Base-by-base conservation (phyloP, 2,113 vertebrate genomes). In the Proteles cristata region DNA sequence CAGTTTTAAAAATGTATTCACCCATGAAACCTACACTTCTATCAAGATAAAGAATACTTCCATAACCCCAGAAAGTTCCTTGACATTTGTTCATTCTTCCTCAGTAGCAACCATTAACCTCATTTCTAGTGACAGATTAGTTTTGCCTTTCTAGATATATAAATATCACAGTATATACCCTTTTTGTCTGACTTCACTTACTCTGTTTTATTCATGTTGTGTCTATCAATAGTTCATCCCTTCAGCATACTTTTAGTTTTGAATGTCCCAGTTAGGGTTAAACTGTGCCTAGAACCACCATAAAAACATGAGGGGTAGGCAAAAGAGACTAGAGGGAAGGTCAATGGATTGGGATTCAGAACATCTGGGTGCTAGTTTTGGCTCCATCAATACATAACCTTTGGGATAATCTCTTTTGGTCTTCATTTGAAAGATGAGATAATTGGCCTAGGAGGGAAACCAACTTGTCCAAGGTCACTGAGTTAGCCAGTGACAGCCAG, bases 341-440 rank as follows among this genome's bases (percentile, higher is more conserved):
- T 91, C 63, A 82, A 0, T n/a, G 26, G 58, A 35, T 28, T 92
- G 82, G 61, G 31, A 80, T 65, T 93, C 82, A 81, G 65, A 66
- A 88, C 35, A 89, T 15, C n/a, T 95, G 45, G 31, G 35, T 66
- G 82, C 35, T 80, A 85, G 68, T 87, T 74, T 71, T 66, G 82
- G 11, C n/a, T 96, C 45, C 90, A 53, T 80, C 86, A 93, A 23
- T 81, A 77, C 2, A 31, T 55, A 88, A 85, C 16, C 14, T 96
- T 96, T 79, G 53, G 33, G 39, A 90, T 79, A 76, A 92, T 85
- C 63, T 74, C 5, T 74, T 97, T 92, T 93, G 53, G 43, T 82
- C 23, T 96, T 90, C 26, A 93, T 94, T 93, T 96, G 94, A 94
- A n/a, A 91, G 61, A 81, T 91, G 45, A 91, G 48, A 63, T 88